Evolutionary conservation across 2,888 invertebrate genomes (phyloP), one percentile per base, ranked within the genome.

Genomic region (Ophraella communa): DNA sequence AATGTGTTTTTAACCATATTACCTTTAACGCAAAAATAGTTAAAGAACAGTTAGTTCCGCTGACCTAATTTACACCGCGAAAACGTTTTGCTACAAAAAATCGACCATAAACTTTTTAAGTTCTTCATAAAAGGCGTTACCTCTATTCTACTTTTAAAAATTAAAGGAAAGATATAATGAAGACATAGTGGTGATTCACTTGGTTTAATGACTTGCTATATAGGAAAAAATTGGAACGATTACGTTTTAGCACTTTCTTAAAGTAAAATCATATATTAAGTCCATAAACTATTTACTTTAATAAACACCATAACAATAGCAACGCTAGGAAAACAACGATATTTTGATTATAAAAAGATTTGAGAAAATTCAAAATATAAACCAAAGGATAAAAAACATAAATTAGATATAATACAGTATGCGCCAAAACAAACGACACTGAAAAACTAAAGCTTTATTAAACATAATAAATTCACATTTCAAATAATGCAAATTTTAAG

Each of bases 91-190:
- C 10, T 10, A 39, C 35, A 39, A 49, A 30, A 39, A 30, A 30
- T 30, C 8, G 39, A 39, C 58, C 39, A 58, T 58, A 58, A 58
- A 58, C 49, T 58, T 39, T 23, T 58, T 51, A 58, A 58, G 23
- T 51, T 58, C 51, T 58, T 58, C 58, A 51, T 58, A 51, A 51
- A 58, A 58, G 51, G 5, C 56, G 56, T 56, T 56, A 45, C 3
- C 24, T 27, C 49, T 24, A 39, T 51, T 49, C 58, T 58, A 58
- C 58, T 58, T 58, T 51, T 49, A 17, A 51, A 58, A 58, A 51
- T 58, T 58, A 58, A 51, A 23, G 45, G 18, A 45, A 30, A 30
- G 27, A 49, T 18, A 27, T 45, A 56, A 56, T 45, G 45, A 45
- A 58, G 39, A 58, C 33, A 51, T 35, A 58, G 51, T 18, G 58